Evolutionary conservation across 1,140 invertebrate species (phyloP), one percentile per base, ranked within the genome.

Genomic region (Drosophila funebris): DNA sequence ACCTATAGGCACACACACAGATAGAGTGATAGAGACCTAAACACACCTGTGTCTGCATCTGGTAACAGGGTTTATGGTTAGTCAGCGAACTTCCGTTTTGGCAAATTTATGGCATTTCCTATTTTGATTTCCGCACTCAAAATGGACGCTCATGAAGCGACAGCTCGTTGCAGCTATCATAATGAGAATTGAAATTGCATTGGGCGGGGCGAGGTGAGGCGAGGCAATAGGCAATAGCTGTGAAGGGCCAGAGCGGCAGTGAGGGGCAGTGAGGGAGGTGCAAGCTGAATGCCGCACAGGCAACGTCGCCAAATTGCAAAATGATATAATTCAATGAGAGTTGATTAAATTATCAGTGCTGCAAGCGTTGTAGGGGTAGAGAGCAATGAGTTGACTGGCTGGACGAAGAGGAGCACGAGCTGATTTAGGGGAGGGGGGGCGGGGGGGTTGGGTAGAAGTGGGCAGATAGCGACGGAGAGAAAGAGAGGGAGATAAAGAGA

Each of bases 281-380:
- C 33, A 20, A n/a, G 33, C 24, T 18, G 48, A 16, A 37, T 53
- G 63, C 16, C 46, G 67, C 61, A 53, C 22, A 33, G 41, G 37
- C 50, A 61, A 61, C 62, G 46, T 52, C 46, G 71, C 58, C 78
- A 87, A 85, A 85, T 85, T 85, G 82, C 82, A 87, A 85, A 85
- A 85, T 85, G 82, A 85, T 85, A 85, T 85, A 85, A 85, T 85
- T 85, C 82, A 85, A 85, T 85, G 82, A 85, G 82, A 85, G 82
- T 85, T 85, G 82, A 85, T 85, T 85, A 85, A 85, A 82, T 85
- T 87, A 85, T 87, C 82, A 87, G 60, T 54, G 74, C 61, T 71
- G 63, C 61, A 48, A 44, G 20, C 4, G 44, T 14, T 24, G 48
- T 33, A 14, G 33, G 18, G 29, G 27, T 7, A 41, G 39, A n/a